A percentile compares a stretch with the other conserved stretches of the same genome.
Evolutionary conservation across 2,113 vertebrate genomes (phyloP).

Genomic region (Sander vitreus): DNA sequence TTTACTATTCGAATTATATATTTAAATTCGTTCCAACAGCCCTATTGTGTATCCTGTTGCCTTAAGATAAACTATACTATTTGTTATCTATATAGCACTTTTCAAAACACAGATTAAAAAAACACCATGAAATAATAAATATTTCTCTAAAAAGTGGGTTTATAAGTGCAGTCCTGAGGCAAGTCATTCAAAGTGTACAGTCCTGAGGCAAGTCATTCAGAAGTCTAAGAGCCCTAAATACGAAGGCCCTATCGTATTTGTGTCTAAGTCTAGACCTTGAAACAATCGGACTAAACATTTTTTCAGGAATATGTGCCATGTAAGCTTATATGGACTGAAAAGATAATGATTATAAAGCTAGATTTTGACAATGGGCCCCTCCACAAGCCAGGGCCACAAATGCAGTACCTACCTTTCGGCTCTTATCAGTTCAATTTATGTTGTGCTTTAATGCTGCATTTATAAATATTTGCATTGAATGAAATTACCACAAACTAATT

Average conservation of each 20-base stretch:
- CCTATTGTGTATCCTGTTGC: too few species aligned
- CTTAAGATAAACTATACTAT: too few species aligned
- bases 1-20: too few species aligned
- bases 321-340: background rate
- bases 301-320: background rate
- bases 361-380: background rate
- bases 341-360: background rate
- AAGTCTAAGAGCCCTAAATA: background rate
- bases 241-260: background rate
- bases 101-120: too few species aligned
- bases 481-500: too few species aligned
- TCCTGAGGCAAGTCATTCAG: background rate
- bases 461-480: too few species aligned
- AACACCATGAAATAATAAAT: too few species aligned
- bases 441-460: background rate
- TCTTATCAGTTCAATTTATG: background rate
- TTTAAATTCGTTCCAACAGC: too few species aligned
- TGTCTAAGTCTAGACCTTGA: background rate
- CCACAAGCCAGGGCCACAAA: background rate
- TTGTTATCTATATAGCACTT: too few species aligned
- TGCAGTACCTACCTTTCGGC: background rate
- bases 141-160: too few species aligned
- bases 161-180: background rate
- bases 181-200: background rate
- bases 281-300: background rate